These are phyloP conservation scores for Choloepus hoffmanni DNA, from an alignment of 2,113 vertebrate genomes.

Conservation along the genomic window DNA sequence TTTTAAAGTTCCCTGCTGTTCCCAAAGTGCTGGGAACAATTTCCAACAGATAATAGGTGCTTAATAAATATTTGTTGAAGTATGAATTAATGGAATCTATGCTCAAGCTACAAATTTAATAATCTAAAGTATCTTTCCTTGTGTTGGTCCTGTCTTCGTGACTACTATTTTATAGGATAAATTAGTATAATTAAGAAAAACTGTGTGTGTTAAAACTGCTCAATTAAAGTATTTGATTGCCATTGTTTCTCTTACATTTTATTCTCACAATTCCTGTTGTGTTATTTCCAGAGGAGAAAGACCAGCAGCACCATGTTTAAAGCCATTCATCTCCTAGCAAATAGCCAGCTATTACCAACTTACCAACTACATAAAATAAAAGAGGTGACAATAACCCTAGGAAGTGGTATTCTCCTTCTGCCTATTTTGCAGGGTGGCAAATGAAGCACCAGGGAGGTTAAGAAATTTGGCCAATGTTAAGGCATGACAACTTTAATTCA, in stretches of 20 bases:
- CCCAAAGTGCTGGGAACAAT: not conserved
- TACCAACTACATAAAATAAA: not conserved
- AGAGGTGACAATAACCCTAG: not conserved
- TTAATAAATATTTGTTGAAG: not conserved
- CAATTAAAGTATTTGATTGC: not conserved
- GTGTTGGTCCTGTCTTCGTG: not conserved
- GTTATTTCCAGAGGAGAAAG: not conserved
- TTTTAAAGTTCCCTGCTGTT: not conserved
- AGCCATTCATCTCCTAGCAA: not conserved
- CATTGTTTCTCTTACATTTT: constrained; percentile 7
- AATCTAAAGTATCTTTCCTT: not conserved
- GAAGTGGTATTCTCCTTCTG: not conserved
- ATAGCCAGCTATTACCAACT: not conserved
- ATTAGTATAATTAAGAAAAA: not conserved
- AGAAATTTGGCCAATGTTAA: not conserved
- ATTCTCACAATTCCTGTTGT: not conserved
- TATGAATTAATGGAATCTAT: not conserved
- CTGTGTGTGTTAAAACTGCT: not conserved
- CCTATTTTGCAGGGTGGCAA: not conserved
- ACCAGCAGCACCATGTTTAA: not conserved
- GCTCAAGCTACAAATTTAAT: not conserved
- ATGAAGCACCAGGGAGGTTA: not conserved
- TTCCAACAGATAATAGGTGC: not conserved
- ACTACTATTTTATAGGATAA: not conserved
- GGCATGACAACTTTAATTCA: not conserved